These are phyloP conservation scores for Brachylomia viminalis DNA, from an alignment of 2,888 invertebrate species.

Conservation along the genomic window DNA sequence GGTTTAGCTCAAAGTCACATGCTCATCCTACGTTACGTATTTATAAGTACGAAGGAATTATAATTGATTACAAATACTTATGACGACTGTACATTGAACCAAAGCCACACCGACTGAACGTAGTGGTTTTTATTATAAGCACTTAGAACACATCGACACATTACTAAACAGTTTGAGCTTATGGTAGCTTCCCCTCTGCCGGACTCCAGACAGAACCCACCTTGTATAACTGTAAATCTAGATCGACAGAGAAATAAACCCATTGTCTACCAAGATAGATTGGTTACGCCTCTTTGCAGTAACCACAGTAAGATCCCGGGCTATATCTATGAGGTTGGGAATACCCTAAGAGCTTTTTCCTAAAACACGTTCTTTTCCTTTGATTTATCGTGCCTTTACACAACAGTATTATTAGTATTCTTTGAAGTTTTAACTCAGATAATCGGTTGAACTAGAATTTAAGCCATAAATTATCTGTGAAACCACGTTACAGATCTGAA, in stretches of 20 bases:
- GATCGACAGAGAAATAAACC: conserved; percentile 58
- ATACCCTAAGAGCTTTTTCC: conserved; percentile 35
- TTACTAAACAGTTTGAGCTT: neutral
- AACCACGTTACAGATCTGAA: neutral
- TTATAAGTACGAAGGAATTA: neutral
- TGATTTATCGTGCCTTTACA: conserved; percentile 47
- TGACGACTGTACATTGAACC: neutral
- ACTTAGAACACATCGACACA: neutral
- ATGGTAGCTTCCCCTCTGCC: neutral
- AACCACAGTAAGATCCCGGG: conserved; percentile 45
- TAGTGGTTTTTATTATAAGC: neutral
- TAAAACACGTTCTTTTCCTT: conserved; percentile 44
- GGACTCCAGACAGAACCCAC: neutral
- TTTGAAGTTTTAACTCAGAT: conserved; percentile 9
- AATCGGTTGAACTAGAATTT: neutral
- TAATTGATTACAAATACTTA: neutral
- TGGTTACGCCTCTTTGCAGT: conserved; percentile 68
- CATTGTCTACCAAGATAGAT: conserved; percentile 63
- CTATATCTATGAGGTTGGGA: conserved; percentile 46
- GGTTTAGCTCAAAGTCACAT: conserved; percentile 16
- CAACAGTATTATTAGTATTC: conserved; percentile 10
- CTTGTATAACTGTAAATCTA: conserved; percentile 45
- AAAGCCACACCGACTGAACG: neutral
- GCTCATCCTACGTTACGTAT: neutral
- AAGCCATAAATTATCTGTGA: neutral